Conservation (phyloP, 2,113 vertebrate species). For the Sus scrofa region T2T-Sscrofa CM000827.6:76884001-76884500, state of each 20-base stretch:
- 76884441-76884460: slow-evolving; percentile 46
- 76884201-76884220: neutral
- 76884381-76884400: neutral
- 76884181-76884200: neutral
- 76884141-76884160: neutral
- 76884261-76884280: slow-evolving; percentile 10
- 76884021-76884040: neutral
- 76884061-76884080: slow-evolving; percentile 22
- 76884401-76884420: neutral
- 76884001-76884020: slow-evolving; percentile 52
- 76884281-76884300: slow-evolving; percentile 43
- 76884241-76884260: neutral
- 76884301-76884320: slow-evolving; percentile 37
- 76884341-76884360: slow-evolving; percentile 23
- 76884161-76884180: slow-evolving; percentile 9
- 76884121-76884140: slow-evolving; percentile 16
- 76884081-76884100: neutral
- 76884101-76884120: slow-evolving; percentile 42
- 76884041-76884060: neutral
- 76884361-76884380: neutral
- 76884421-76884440: neutral
- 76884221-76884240: neutral
- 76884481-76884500: neutral
- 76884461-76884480: neutral
- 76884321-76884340: neutral